A percentile compares a stretch with the other conserved stretches of the same genome.
phyloP scores from a whole-genome alignment of 2,797 vertebrate genomes.

The Apogon talboti region DNA sequence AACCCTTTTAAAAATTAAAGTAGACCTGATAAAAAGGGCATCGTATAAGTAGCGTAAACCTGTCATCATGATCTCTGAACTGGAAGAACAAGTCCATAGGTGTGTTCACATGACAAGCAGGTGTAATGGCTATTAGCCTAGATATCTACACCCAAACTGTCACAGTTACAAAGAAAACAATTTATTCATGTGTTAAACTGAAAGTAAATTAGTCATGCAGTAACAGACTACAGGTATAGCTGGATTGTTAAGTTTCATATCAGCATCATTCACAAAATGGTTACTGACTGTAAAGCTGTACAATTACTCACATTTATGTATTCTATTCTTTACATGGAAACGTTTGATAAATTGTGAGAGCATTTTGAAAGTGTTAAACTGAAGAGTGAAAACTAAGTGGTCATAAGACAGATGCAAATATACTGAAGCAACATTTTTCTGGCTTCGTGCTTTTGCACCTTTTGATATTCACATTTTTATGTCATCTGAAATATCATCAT shows the following conservation, averaged over 20 bases:
- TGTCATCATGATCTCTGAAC: constrained; percentile 24
- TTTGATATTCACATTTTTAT: background rate
- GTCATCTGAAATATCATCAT: constrained; percentile 1
- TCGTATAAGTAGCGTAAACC: background rate
- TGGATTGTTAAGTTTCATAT: constrained; percentile 1
- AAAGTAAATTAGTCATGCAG: background rate
- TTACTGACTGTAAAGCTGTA: constrained; percentile 1
- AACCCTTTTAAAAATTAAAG: background rate
- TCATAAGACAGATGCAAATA: background rate
- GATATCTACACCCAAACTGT: constrained; percentile 24
- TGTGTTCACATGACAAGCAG: constrained; percentile 20
- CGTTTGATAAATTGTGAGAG: background rate
- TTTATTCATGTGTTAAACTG: constrained; percentile 29
- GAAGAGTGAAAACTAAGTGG: background rate
- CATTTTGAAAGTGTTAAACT: background rate
- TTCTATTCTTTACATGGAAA: background rate
- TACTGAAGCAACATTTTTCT: constrained; percentile 5
- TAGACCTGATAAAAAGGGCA: background rate
- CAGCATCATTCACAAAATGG: background rate
- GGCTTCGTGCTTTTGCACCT: background rate
- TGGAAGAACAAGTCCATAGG: constrained; percentile 55
- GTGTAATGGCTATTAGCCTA: constrained; percentile 21
- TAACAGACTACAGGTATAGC: background rate
- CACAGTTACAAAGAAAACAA: constrained; percentile 45
- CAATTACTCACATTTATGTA: background rate